Evolutionary conservation across 2,113 vertebrate species (phyloP).

Genomic region (Anseranas semipalmata): DNA sequence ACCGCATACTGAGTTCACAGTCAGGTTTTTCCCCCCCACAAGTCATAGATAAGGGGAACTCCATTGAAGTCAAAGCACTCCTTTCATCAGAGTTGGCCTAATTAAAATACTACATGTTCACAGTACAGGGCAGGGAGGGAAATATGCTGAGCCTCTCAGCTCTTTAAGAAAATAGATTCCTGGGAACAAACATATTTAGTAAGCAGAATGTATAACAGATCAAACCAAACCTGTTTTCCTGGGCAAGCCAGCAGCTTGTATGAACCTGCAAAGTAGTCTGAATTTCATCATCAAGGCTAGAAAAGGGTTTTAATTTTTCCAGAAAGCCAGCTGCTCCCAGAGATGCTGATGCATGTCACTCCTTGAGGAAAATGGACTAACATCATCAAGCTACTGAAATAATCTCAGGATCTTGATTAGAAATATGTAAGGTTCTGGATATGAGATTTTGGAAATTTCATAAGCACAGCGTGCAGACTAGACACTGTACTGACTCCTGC

Average conservation of each 20-base stretch:
- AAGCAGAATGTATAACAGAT: slow-evolving; percentile 36
- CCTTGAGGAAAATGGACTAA: not conserved
- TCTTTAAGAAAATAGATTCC: slow-evolving; percentile 23
- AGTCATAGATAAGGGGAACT: not conserved
- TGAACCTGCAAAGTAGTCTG: not conserved
- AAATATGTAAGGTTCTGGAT: not conserved
- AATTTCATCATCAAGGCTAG: not conserved
- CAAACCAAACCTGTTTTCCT: slow-evolving; percentile 60
- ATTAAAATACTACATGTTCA: not conserved
- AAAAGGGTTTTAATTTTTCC: not conserved
- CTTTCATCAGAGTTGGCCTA: not conserved
- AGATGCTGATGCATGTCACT: not conserved
- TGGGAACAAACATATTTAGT: slow-evolving; percentile 61
- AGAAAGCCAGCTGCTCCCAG: not conserved
- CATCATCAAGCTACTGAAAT: not conserved
- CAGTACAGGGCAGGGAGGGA: not conserved
- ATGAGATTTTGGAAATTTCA: not conserved
- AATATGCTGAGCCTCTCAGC: not conserved
- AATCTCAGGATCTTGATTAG: not conserved
- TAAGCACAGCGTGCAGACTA: not conserved
- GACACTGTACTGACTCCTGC: not conserved
- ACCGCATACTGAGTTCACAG: rapidly evolving
- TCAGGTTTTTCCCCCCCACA: not conserved
- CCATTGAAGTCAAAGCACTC: not conserved
- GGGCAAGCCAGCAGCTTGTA: slow-evolving; percentile 28